These are phyloP conservation scores for Pomatostomus ruficeps DNA, from an alignment of 2,113 vertebrate species.

Conservation along the genomic window DNA sequence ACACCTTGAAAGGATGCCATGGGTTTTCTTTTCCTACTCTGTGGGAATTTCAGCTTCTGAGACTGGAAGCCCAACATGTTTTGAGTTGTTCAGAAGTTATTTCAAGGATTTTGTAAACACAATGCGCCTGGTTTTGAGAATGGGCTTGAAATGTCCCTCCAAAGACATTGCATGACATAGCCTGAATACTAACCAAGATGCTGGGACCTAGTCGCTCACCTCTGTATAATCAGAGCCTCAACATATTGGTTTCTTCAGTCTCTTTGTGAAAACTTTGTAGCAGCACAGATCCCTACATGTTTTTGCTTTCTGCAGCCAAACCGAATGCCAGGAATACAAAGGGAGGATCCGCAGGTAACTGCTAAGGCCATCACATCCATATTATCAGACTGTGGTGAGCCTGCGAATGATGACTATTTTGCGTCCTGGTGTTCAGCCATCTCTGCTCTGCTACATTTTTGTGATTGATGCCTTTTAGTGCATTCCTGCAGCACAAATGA, in stretches of 20 bases:
- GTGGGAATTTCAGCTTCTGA: background rate
- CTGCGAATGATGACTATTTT: fast-evolving
- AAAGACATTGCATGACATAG: background rate
- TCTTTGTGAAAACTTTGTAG: background rate
- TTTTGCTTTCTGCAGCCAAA: background rate
- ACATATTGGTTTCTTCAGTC: background rate
- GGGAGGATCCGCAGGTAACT: background rate
- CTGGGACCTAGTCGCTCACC: background rate
- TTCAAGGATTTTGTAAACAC: background rate
- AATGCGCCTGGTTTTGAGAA: background rate
- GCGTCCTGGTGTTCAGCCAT: background rate
- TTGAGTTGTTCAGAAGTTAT: background rate
- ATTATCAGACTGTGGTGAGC: background rate
- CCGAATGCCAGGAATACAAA: background rate
- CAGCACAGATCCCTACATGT: background rate
- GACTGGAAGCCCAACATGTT: background rate
- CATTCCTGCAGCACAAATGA: background rate
- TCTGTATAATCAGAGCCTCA: background rate
- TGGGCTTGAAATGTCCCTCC: background rate
- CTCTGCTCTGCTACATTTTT: background rate
- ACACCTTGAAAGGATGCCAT: background rate
- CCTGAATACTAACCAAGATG: background rate
- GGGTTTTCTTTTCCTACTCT: background rate
- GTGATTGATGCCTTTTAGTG: background rate
- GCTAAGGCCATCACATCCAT: background rate